These are phyloP conservation scores for Lipotes vexillifer DNA, from an alignment of 2,113 vertebrate genomes.

Conservation along the genomic window DNA sequence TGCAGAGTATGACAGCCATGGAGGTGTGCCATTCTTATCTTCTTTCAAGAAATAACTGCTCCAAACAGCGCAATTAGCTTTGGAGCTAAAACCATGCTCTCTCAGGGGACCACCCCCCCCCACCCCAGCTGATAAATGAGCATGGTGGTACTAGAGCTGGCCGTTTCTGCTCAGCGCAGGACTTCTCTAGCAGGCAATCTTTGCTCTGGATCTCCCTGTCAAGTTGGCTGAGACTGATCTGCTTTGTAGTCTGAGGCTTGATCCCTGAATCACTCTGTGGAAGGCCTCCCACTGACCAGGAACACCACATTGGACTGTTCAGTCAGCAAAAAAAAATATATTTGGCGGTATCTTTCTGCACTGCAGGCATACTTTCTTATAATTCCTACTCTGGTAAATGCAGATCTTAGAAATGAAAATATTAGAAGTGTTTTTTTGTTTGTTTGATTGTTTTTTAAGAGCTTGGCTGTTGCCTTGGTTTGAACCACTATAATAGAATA, in stretches of 20 bases:
- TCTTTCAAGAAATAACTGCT: neutral
- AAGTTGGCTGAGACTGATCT: neutral
- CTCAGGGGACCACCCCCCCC: neutral
- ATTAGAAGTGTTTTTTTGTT: neutral
- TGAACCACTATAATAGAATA: neutral
- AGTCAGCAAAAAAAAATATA: neutral
- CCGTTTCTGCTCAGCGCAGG: fast-evolving
- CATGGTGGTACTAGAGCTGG: fast-evolving
- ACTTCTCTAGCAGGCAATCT: neutral
- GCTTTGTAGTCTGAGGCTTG: neutral
- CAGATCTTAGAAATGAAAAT: neutral
- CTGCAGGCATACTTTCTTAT: too few species aligned
- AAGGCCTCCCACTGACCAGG: neutral
- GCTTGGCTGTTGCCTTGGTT: neutral
- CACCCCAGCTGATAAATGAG: neutral
- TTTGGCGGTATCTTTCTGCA: neutral
- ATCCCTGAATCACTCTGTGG: neutral
- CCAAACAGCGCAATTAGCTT: neutral
- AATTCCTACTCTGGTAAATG: neutral
- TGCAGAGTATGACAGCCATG: neutral
- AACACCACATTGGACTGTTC: neutral
- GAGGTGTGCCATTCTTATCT: neutral
- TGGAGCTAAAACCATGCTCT: neutral
- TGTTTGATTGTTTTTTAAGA: neutral
- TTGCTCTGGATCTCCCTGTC: neutral